Evolutionary conservation across 2,797 vertebrate genomes (phyloP), one percentile per base, ranked within the genome.

Genomic region (Hybognathus amarus): DNA sequence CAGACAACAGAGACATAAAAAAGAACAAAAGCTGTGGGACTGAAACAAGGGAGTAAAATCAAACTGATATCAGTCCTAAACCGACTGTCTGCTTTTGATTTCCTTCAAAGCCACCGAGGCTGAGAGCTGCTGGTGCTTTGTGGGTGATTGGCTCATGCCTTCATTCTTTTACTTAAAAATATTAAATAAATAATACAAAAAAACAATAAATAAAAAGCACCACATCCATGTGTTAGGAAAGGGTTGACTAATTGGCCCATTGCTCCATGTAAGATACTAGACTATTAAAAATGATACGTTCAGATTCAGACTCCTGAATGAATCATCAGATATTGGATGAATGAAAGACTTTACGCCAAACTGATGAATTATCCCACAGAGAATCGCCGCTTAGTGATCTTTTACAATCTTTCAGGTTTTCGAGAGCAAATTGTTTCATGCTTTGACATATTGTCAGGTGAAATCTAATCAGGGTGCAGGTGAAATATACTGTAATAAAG

Each of bases 1-100:
- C 59, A 85, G 68, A 81, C 50, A 40, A 27, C n/a, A 56, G 61
- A 71, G 56, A 52, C 30, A 47, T 70, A 45, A 69, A 80, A 69
- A 78, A 82, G 40, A 77, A 83, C 64, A 70, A 83, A 77, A 83
- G 67, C 76, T 22, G 10, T 27, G 54, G 54, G 22, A 78, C 63
- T 77, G 15, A 67, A 83, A 45, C 9, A 42, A 84, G 75, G 24
- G 73, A 74, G 54, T 38, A 38, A 81, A 86, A 76, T 84, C 74
- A 73, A 76, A 64, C 78, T 47, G 42, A 40, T 77, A 79, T 87
- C 80, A 77, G 79, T 54, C 82, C 59, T 83, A 70, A 91, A 90
- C 88, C 90, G 88, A 88, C 85, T 88, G 87, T 90, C 90, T 91
- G 88, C 90, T 93, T 83, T 93, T 92, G 91, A 93, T 87, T 0